A percentile compares a stretch with the other conserved stretches of the same genome.
phyloP scores from a whole-genome alignment of 2,888 invertebrate species.

The Tuberolachnus salignus region DNA sequence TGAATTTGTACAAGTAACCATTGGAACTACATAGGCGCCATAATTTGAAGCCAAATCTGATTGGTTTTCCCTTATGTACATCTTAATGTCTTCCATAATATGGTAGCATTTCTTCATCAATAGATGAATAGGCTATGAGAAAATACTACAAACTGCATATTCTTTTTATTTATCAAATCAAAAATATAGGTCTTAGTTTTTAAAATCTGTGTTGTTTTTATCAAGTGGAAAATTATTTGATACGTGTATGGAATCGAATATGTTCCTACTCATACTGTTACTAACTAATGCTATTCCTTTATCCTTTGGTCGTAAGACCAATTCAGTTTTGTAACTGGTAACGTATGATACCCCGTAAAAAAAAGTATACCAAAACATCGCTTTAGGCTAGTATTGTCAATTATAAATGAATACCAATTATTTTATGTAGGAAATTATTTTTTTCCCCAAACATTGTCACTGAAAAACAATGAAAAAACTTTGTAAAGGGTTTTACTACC shows the following conservation, averaged over 20 bases:
- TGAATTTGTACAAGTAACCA: conserved; percentile 55
- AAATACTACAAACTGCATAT: conserved; percentile 17
- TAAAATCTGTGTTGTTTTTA: conserved; percentile 22
- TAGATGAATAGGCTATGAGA: conserved; percentile 28
- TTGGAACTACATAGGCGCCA: conserved; percentile 58
- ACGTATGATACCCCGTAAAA: conserved; percentile 34
- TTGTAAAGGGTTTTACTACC: no score
- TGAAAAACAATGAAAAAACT: conserved; percentile 27
- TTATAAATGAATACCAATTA: no score
- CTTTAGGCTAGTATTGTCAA: conserved; percentile 29
- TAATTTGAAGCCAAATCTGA: conserved; percentile 60
- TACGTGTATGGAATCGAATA: conserved; percentile 15
- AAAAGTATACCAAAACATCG: conserved; percentile 30
- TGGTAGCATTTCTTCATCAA: conserved; percentile 59
- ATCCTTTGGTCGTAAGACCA: no score
- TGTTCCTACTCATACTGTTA: conserved; percentile 23
- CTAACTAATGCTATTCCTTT: conserved; percentile 8
- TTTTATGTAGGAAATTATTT: conserved; percentile 31
- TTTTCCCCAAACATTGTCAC: conserved; percentile 29
- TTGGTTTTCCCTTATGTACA: conserved; percentile 60
- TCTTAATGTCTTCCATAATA: conserved; percentile 59
- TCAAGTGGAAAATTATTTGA: conserved; percentile 13
- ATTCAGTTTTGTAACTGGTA: conserved; percentile 29
- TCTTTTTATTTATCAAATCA: not conserved
- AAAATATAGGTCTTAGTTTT: conserved; percentile 21